phyloP scores from a whole-genome alignment of 2,113 vertebrate species.

The Phylloscopus trochiloides region DNA sequence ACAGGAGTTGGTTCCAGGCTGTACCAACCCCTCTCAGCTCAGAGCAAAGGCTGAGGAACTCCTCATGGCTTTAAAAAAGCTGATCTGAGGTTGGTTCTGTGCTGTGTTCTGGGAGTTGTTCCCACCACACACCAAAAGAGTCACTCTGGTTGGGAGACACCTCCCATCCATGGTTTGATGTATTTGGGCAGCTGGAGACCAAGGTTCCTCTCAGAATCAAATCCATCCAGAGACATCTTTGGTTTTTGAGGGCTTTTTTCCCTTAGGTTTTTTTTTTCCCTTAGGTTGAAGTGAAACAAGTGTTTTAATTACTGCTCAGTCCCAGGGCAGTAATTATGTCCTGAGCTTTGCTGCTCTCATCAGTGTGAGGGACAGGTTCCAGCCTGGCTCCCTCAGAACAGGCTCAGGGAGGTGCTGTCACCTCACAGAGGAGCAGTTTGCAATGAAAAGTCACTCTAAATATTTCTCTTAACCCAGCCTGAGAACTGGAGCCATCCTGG shows the following conservation, averaged over 20 bases:
- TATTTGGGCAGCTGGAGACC: not conserved
- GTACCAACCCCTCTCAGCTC: not conserved
- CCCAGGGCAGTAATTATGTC: not conserved
- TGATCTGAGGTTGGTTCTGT: not conserved
- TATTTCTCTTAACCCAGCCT: not conserved
- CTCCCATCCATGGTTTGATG: fast-evolving
- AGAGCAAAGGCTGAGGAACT: not conserved
- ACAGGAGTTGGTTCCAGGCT: not conserved
- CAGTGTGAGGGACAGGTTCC: not conserved
- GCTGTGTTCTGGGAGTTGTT: not conserved
- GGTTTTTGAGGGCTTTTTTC: not conserved
- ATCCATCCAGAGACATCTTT: not conserved
- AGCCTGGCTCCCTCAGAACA: not conserved
- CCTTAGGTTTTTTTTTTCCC: not conserved
- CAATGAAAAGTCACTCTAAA: not conserved
- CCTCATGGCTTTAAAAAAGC: fast-evolving
- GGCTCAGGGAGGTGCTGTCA: not conserved
- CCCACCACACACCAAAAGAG: not conserved
- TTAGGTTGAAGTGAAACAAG: not conserved
- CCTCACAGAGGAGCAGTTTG: not conserved
- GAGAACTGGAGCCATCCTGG: not conserved
- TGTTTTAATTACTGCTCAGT: not conserved
- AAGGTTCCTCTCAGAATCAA: not conserved
- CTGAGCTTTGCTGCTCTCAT: not conserved
- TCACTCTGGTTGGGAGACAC: not conserved